Percentiles rank a stretch among this genome's conserved stretches.
Evolutionary conservation across 2,797 vertebrate genomes (phyloP).

Genomic region (Ficedula albicollis): DNA sequence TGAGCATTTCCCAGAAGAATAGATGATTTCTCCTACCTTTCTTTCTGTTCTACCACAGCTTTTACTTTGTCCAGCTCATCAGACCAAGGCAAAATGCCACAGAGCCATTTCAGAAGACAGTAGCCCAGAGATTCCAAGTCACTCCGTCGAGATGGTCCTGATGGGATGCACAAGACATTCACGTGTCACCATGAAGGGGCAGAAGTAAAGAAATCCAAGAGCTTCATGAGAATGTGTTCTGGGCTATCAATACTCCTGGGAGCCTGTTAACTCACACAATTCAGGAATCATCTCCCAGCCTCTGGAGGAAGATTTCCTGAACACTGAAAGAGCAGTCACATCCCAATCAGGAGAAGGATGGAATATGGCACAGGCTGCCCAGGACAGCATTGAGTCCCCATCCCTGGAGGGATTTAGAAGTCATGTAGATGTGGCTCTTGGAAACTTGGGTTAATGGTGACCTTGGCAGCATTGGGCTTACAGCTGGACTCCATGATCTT

Average conservation of each 20-base stretch:
- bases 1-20: background rate
- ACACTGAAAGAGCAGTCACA: background rate
- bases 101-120: conserved; percentile 90
- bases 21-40: conserved; percentile 70
- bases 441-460: background rate
- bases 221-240: background rate
- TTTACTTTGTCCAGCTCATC: conserved; percentile 63
- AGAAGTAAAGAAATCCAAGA: background rate
- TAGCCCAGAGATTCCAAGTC: conserved; percentile 94
- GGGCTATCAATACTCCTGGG: background rate
- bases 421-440: background rate
- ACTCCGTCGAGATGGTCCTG: conserved; percentile 91
- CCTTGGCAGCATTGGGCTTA: background rate
- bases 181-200: background rate
- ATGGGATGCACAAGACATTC: background rate
- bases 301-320: background rate
- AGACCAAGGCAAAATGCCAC: conserved; percentile 87
- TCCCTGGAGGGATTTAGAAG: background rate
- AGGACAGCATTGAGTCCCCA: background rate
- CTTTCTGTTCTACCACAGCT: conserved; percentile 80
- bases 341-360: background rate
- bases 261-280: background rate
- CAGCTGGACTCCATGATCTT: background rate
- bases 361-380: background rate
- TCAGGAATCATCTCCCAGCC: background rate